Base-by-base conservation (phyloP, 2,797 vertebrate species). In the Cheirogaleus major region DNA sequence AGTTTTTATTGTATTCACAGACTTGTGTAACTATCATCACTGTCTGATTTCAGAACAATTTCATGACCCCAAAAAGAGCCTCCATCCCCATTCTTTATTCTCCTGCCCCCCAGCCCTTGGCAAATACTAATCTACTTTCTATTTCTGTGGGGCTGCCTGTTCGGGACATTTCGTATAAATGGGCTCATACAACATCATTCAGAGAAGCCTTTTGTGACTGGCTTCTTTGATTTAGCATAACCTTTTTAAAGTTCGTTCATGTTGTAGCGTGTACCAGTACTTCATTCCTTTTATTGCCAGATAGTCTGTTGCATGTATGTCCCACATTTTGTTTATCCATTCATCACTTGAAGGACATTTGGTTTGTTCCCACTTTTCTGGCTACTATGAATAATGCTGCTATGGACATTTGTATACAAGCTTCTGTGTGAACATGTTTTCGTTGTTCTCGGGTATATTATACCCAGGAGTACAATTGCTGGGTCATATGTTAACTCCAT, bases 381-480 rank as follows among this genome's bases (percentile, higher is more conserved):
- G 13, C 38, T 75, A 32, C 43, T 65, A 5, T 93, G 50, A 75
- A 75, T 94, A 75, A 63, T 93, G 82, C 59, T 43, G 35, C 65
- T 85, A 9, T 92, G 79, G 84, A 65, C 67, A 50, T 84, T 83
- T n/a, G 10, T 89, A 85, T 82, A 55, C 14, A 72, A 55, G 32
- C 22, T 95, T 96, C 93, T 79, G 25, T 91, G 5, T 93, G 65
- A 89, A 76, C 7, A 50, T 92, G 18, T 88, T 91, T 86, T 63
- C 35, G 38, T 84, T 93, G 76, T 61, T 96, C 67, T 80, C 76
- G 72, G 17, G 25, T 48, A 22, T 80, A 43, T 55, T 80, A 43
- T 55, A 78, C 55, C 55, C 63, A 73, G 59, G 48, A 91, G 59
- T 73, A 23, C 55, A 90, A 55, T 72, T 93, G 67, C 79, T 89